These are phyloP conservation scores for Sepiola atlantica DNA, from an alignment of 2,888 invertebrate species.

Conservation along the genomic window DNA sequence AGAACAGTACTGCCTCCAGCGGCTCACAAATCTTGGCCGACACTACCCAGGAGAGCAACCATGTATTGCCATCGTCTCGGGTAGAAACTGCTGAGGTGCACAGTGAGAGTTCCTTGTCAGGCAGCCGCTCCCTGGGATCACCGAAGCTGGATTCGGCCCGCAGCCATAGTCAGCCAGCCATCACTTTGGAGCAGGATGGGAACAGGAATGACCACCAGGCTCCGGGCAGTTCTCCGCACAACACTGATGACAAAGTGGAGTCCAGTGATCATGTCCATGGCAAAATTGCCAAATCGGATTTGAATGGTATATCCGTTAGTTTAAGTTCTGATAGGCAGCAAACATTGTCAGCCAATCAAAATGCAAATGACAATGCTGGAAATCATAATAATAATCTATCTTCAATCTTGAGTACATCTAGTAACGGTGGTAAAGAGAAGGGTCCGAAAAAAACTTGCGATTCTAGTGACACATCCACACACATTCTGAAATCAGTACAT, in stretches of 20 bases:
- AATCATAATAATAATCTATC: conserved; percentile 46
- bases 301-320: conserved; percentile 43
- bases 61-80: conserved; percentile 55
- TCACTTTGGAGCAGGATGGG: conserved; percentile 34
- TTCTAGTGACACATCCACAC: background rate
- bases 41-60: conserved; percentile 53
- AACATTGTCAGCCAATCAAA: conserved; percentile 72
- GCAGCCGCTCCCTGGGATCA: conserved; percentile 68
- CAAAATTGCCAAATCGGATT: conserved; percentile 35
- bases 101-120: conserved; percentile 69
- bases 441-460: background rate
- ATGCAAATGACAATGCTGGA: conserved; percentile 73
- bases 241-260: background rate
- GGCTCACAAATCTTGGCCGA: conserved; percentile 71
- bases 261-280: conserved; percentile 44
- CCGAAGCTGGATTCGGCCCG: conserved; percentile 63
- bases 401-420: conserved; percentile 22
- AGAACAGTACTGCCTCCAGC: conserved; percentile 70
- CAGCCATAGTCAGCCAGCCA: conserved; percentile 23
- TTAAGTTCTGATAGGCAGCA: conserved; percentile 55
- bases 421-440: background rate
- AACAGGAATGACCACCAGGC: conserved; percentile 49
- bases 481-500: conserved; percentile 38
- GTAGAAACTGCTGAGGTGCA: conserved; percentile 68
- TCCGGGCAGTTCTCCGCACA: conserved; percentile 35